Evolutionary conservation across 2,113 vertebrate species (phyloP).

Genomic region (Taxidea taxus): DNA sequence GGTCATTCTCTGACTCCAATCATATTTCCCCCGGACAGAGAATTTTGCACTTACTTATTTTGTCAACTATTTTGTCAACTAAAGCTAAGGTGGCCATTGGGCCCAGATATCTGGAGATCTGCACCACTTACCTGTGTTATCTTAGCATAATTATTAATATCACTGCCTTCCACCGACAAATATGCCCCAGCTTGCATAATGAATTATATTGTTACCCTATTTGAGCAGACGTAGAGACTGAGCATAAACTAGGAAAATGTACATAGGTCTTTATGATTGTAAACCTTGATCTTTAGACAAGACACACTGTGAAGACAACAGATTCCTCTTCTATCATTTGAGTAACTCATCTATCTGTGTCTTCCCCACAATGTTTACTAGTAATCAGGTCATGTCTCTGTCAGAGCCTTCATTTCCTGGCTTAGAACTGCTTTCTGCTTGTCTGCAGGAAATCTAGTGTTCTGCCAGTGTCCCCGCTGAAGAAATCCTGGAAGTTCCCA

Average conservation of each 20-base stretch:
- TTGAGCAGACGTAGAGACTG: background rate
- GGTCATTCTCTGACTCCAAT: background rate
- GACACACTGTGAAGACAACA: background rate
- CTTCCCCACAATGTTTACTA: background rate
- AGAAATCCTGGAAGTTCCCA: background rate
- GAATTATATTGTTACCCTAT: background rate
- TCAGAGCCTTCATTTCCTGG: background rate
- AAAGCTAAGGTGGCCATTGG: background rate
- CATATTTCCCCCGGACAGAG: background rate
- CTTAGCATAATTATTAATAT: background rate
- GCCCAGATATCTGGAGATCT: background rate
- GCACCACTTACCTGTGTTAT: background rate
- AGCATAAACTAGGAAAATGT: background rate
- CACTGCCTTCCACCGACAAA: background rate
- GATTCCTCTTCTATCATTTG: background rate
- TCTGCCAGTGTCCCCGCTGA: background rate
- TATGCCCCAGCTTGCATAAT: background rate
- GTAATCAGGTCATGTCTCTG: background rate
- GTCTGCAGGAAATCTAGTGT: background rate
- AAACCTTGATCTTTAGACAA: background rate
- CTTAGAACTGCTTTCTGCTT: background rate
- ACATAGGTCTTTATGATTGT: background rate
- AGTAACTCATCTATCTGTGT: background rate
- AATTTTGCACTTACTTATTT: background rate
- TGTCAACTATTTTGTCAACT: background rate